Evolutionary conservation across 2,113 vertebrate genomes (phyloP).

Genomic region (Equus quagga): DNA sequence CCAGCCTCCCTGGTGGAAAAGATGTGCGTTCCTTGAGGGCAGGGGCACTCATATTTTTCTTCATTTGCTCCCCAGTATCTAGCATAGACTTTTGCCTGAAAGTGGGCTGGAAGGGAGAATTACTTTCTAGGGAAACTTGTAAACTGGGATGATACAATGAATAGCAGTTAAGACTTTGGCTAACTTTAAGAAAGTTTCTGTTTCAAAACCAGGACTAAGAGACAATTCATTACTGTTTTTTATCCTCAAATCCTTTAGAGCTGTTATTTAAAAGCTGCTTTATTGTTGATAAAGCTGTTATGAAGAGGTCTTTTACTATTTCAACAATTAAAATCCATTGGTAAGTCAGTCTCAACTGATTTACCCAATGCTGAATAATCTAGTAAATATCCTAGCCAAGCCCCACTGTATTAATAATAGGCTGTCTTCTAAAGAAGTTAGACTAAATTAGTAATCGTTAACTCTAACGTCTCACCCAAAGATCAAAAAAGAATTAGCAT

Average conservation of each 20-base stretch:
- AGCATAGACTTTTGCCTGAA: neutral
- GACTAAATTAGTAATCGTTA: neutral
- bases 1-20: neutral
- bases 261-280: neutral
- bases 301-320: neutral
- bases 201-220: conserved; percentile 18
- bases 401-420: neutral
- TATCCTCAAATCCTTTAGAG: neutral
- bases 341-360: neutral
- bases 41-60: neutral
- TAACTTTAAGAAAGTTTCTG: neutral
- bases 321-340: neutral
- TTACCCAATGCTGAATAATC: neutral
- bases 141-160: neutral
- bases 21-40: neutral
- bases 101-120: neutral
- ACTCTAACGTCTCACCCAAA: neutral
- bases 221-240: neutral
- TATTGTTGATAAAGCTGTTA: neutral
- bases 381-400: neutral
- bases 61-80: neutral
- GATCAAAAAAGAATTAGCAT: neutral
- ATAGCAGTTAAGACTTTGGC: neutral
- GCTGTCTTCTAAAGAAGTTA: neutral
- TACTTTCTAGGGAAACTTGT: neutral